Base-by-base conservation (phyloP, 2,888 invertebrate species). In the Dioctria rufipes region DNA sequence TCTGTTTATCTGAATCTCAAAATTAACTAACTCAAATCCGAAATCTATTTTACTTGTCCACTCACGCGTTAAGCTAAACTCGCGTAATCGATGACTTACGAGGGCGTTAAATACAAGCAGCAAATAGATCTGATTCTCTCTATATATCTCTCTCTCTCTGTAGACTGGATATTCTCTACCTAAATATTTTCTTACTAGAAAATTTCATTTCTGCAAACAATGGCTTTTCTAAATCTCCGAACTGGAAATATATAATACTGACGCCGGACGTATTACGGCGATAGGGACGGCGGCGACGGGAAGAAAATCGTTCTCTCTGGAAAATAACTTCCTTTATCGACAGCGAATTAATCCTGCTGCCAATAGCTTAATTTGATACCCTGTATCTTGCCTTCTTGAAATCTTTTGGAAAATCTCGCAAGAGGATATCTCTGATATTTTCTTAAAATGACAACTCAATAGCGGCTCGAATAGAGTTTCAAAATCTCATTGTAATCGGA, bases 361-460 rank as follows among this genome's bases (percentile, higher is more conserved):
- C 63, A 46, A 43, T 43, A 37, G 11, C 5, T 63, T 63, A 43
- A 37, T 63, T 49, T 63, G 37, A 63, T 77, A 63, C 49, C 63
- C 63, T 77, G 63, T 61, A 63, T 25, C 5, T 25, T 25, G 25
- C 46, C 40, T 63, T 77, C 49, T 49, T 39, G 42, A 46, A 77
- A 77, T 77, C 63, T 37, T 49, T 49, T 49, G 51, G 37, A 63
- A 65, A 51, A 46, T 78, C 40, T 40, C 49, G 9, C 9, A 6
- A 9, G 9, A 54, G 9, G 54, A 54, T 54, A 54, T 54, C 9
- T 54, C 54, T 54, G 54, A 54, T 54, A 54, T 54, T 54, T 54
- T 25, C 25, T n/a, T 49, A 49, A 77, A 77, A 25, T 77, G 77
- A 77, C 63, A 63, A 25, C 77, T 77, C 63, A 77, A 77, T 77